A percentile compares a stretch with the other conserved stretches of the same genome.
Evolutionary conservation across 2,797 vertebrate species (phyloP).

Genomic region (Pempheris klunzingeri): DNA sequence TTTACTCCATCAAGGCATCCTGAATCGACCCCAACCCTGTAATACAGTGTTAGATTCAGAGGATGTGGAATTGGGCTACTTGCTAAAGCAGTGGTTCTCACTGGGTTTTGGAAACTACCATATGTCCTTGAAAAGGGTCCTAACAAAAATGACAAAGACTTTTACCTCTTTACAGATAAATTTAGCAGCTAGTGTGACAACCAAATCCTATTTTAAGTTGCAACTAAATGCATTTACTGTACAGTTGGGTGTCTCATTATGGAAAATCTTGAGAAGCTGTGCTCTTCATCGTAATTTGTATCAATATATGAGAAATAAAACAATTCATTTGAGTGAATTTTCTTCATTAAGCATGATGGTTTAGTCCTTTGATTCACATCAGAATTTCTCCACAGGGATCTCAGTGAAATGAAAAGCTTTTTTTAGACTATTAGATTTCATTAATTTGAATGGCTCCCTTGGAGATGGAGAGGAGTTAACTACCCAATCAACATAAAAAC

Average conservation of each 20-base stretch:
- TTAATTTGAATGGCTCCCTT: constrained; percentile 48
- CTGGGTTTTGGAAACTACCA: constrained; percentile 55
- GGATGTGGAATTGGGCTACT: constrained; percentile 52
- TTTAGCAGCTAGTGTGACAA: constrained; percentile 55
- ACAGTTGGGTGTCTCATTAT: constrained; percentile 47
- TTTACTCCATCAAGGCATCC: constrained; percentile 60
- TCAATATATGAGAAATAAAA: constrained; percentile 58
- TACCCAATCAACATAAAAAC: constrained; percentile 52
- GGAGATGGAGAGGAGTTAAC: constrained; percentile 38
- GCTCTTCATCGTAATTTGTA: constrained; percentile 63
- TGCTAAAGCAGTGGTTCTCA: constrained; percentile 57
- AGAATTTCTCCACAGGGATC: constrained; percentile 46
- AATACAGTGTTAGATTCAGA: constrained; percentile 74
- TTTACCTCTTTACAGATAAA: constrained; percentile 41
- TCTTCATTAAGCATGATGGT: constrained; percentile 58
- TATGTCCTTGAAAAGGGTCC: constrained; percentile 45
- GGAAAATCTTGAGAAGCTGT: constrained; percentile 53
- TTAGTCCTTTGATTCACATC: constrained; percentile 56
- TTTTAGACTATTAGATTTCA: constrained; percentile 16
- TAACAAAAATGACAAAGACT: constrained; percentile 39
- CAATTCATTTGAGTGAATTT: constrained; percentile 68
- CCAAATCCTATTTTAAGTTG: constrained; percentile 48
- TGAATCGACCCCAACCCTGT: constrained; percentile 78
- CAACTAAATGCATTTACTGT: constrained; percentile 62
- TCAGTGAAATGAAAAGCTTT: constrained; percentile 57